Percentiles rank a stretch among this genome's conserved stretches.
phyloP scores from a whole-genome alignment of 2,797 vertebrate species.

The Tympanoctomys barrerae region DNA sequence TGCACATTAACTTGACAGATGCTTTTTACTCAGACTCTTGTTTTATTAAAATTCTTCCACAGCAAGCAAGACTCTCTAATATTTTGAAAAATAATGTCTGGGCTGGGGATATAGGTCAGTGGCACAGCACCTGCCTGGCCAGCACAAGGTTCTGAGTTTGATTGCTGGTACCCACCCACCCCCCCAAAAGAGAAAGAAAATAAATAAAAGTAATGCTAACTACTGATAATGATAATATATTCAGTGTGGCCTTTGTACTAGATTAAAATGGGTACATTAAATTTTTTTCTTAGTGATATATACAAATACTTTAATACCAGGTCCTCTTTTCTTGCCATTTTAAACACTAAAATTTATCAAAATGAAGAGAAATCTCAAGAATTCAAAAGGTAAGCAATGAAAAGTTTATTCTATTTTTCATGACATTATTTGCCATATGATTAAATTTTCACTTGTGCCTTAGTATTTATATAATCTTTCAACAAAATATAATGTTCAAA shows the following conservation, averaged over 20 bases:
- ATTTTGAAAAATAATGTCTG: neutral
- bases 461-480: neutral
- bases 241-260: constrained; percentile 22
- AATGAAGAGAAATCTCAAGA: neutral
- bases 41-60: constrained; percentile 43
- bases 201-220: neutral
- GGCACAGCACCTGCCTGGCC: too few species aligned
- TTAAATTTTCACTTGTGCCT: neutral
- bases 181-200: too few species aligned
- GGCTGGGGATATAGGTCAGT: too few species aligned
- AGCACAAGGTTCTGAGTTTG: too few species aligned
- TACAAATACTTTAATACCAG: neutral
- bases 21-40: neutral
- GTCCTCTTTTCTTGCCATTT: neutral
- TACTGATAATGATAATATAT: neutral
- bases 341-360: constrained; percentile 10
- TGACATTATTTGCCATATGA: neutral
- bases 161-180: too few species aligned
- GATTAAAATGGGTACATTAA: neutral
- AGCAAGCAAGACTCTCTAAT: neutral
- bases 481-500: constrained; percentile 17
- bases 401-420: constrained; percentile 8
- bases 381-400: neutral
- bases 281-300: neutral
- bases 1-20: constrained; percentile 4